Evolutionary conservation across 1,140 invertebrate genomes (phyloP), one percentile per base, ranked within the genome.

Genomic region (Drosophila setifemur): DNA sequence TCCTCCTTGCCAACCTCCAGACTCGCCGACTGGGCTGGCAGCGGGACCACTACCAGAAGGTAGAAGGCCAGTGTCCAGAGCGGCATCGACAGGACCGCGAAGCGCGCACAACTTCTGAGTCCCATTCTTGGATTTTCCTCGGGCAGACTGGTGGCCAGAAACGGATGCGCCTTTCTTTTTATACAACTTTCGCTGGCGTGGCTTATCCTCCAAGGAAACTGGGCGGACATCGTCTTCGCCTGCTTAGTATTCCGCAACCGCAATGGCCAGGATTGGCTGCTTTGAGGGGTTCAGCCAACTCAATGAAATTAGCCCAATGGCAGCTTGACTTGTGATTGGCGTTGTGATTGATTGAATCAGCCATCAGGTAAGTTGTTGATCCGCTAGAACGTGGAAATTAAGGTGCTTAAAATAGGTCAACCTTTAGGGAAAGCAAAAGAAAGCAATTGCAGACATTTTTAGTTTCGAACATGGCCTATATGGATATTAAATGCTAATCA

Each of bases 301-400:
- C 16, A 40, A 66, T 66, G 44, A 28, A 54, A 25, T 54, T 50
- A 40, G 31, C 31, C 29, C 18, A 11, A 31, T 47, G 4, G 1
- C n/a, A 47, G 49, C 9, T 49, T 71, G 68, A 71, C 72, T 49
- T 7, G 2, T 74, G 72, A 74, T 74, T 74, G 72, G 71, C 67
- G 18, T n/a, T n/a, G n/a, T 52, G 48, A 74, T 67, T 71, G 49
- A 44, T 26, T 44, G 26, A 71, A 45, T 74, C 37, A 63, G 19
- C 28, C 11, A 6, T 0, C 4, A 23, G 16, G 12, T 8, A 3
- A 12, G 12, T 14, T 25, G 12, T 11, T 16, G 6, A 16, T n/a
- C 40, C 7, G 21, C 2, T 8, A 12, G 7, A 25, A 12, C 4
- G n/a, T 7, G 21, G 14, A 47, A 47, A 43, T 69, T 39, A 14